Evolutionary conservation across 2,113 vertebrate species (phyloP).

Genomic region (Perca flavescens): DNA sequence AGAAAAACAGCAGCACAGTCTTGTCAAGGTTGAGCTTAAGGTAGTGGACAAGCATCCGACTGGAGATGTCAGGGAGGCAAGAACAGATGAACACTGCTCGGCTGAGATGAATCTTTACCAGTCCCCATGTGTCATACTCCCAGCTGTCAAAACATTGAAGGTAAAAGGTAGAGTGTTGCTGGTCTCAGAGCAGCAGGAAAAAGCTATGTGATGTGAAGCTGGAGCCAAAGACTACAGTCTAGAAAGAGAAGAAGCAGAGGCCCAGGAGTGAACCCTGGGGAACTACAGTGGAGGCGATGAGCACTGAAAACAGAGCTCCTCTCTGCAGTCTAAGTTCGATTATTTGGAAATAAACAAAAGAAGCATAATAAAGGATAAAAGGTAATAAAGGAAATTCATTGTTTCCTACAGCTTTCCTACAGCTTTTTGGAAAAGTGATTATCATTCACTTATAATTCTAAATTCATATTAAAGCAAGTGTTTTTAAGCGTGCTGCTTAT

Average conservation of each 20-base stretch:
- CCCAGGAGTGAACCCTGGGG: constrained; percentile 32
- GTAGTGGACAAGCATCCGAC: constrained; percentile 40
- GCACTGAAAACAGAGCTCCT: not conserved
- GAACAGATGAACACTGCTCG: constrained; percentile 34
- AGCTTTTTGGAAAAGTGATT: not conserved
- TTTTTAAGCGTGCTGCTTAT: not conserved
- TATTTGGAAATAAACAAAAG: not conserved
- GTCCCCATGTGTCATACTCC: constrained; percentile 32
- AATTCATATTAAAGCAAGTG: not conserved
- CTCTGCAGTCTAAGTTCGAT: not conserved
- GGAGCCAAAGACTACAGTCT: constrained; percentile 15
- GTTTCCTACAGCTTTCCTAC: not conserved
- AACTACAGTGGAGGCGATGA: constrained; percentile 12
- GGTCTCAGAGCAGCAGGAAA: constrained; percentile 25
- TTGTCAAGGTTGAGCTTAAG: constrained; percentile 39
- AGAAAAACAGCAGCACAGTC: constrained; percentile 20
- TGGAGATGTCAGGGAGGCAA: constrained; percentile 31
- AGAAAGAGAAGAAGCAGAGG: constrained; percentile 20
- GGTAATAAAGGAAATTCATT: not conserved
- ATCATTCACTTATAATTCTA: not conserved
- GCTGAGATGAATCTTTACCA: constrained; percentile 46
- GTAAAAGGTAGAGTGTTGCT: constrained; percentile 12
- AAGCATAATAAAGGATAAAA: not conserved
- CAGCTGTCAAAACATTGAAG: constrained; percentile 22
- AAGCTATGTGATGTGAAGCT: constrained; percentile 19